Evolutionary conservation across 1,140 invertebrate genomes (phyloP).

Genomic region (Lordiphosa clarofinis): DNA sequence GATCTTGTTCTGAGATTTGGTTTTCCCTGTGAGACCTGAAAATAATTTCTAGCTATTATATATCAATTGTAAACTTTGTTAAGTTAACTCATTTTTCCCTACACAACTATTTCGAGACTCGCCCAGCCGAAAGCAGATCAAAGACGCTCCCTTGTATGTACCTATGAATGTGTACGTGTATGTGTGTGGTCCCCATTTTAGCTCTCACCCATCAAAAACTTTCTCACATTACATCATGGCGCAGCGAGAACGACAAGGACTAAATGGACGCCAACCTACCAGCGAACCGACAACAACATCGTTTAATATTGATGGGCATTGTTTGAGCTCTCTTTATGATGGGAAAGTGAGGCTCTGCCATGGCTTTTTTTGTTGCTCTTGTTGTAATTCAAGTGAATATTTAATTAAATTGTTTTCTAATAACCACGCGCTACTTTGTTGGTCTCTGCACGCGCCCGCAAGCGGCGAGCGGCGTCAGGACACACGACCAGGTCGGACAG

Average conservation of each 20-base stretch:
- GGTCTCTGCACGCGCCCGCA: slow-evolving; percentile 57
- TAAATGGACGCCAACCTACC: slow-evolving; percentile 27
- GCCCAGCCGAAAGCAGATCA: slow-evolving; percentile 43
- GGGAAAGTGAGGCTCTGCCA: slow-evolving; percentile 48
- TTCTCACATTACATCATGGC: slow-evolving; percentile 74
- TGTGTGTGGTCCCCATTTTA: slow-evolving; percentile 19
- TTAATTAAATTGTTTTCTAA: slow-evolving; percentile 79
- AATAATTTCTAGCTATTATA: no score
- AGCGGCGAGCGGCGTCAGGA: slow-evolving; percentile 48
- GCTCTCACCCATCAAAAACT: slow-evolving; percentile 36
- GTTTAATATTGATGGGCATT: slow-evolving; percentile 75
- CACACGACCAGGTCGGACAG: slow-evolving; percentile 53
- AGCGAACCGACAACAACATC: slow-evolving; percentile 35
- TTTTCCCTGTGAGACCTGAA: no score
- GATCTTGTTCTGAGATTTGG: no score
- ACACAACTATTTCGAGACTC: slow-evolving; percentile 4
- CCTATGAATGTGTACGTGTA: neutral
- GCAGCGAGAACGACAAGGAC: slow-evolving; percentile 32
- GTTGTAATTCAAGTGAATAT: slow-evolving; percentile 76
- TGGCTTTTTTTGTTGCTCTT: slow-evolving; percentile 25
- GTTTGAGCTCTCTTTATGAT: slow-evolving; percentile 65
- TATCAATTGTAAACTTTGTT: no score
- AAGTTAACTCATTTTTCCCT: no score
- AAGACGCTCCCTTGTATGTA: slow-evolving; percentile 33
- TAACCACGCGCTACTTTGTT: slow-evolving; percentile 72